Evolutionary conservation across 2,797 vertebrate genomes (phyloP), one percentile per base, ranked within the genome.

Genomic region (Menidia menidia): DNA sequence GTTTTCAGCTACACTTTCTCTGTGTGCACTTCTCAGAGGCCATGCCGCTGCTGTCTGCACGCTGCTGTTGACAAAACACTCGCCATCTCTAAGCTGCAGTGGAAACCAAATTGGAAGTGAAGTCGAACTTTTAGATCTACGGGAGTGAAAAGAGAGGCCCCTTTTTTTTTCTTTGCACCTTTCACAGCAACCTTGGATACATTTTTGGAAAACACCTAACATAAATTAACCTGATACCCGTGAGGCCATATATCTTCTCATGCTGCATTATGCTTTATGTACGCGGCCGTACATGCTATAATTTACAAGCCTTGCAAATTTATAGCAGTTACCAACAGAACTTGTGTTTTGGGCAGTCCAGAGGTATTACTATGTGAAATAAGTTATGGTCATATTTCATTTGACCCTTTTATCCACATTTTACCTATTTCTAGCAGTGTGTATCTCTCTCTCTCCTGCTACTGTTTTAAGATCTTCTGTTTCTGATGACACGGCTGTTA

Each of bases 1-100:
- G 82, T 83, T 90, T 88, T 89, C 55, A 83, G 83, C 79, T 76
- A 60, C 85, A 83, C 86, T 80, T 83, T 89, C 65, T 74, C 61
- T 80, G 79, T 82, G 72, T 84, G 68, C 61, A 42, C 58, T 78
- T 43, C 56, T 61, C 48, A 64, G 63, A 85, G 74, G 72, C 69
- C 39, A 3, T 35, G 64, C 68, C 68, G 31, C 72, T 75, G 80
- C 61, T 74, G 50, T 77, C 81, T 82, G 74, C 72, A 67, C 64
- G 45, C 58, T 12, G 16, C 9, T 76, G 79, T 85, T 84, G 81
- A 71, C 81, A 57, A 82, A 88, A 84, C 83, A 76, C 64, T 60
- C 11, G 11, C 61, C 54, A 45, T 79, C 58, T 77, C 35, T 33
- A 55, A 75, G 64, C 55, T 32, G 42, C 2, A 10, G 25, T 52